These are phyloP conservation scores for Meles meles DNA, from an alignment of 2,113 vertebrate species.

Conservation along the genomic window DNA sequence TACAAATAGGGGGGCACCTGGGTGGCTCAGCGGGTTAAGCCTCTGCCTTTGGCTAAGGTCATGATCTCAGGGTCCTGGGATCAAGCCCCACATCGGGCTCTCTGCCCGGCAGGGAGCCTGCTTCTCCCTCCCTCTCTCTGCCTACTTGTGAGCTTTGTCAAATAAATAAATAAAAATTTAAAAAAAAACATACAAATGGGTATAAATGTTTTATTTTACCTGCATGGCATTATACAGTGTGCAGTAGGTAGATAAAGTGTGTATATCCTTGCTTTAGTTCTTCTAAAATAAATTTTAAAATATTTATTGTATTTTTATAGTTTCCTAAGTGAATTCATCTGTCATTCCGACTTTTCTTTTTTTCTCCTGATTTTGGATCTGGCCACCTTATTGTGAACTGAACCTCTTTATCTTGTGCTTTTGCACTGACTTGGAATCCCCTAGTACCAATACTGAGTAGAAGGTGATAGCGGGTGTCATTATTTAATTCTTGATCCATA, in stretches of 20 bases:
- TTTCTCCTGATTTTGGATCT: not conserved
- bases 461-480: not conserved
- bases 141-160: too few species aligned
- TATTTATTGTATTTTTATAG: not conserved
- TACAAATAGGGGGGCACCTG: too few species aligned
- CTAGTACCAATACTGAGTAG: not conserved
- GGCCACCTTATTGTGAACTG: not conserved
- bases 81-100: rapidly evolving
- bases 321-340: not conserved
- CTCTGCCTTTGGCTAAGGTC: too few species aligned
- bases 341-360: not conserved
- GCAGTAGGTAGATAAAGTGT: not conserved
- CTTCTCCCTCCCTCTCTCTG: too few species aligned
- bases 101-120: too few species aligned
- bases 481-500: not conserved
- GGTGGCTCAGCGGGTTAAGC: too few species aligned
- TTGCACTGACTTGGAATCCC: not conserved
- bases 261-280: not conserved
- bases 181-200: not conserved
- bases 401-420: not conserved
- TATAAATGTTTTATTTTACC: not conserved
- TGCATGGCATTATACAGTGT: not conserved
- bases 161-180: too few species aligned
- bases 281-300: not conserved
- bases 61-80: too few species aligned